Conservation (phyloP, 2,797 vertebrate species). For the Pseudomugil gertrudae region DNA sequence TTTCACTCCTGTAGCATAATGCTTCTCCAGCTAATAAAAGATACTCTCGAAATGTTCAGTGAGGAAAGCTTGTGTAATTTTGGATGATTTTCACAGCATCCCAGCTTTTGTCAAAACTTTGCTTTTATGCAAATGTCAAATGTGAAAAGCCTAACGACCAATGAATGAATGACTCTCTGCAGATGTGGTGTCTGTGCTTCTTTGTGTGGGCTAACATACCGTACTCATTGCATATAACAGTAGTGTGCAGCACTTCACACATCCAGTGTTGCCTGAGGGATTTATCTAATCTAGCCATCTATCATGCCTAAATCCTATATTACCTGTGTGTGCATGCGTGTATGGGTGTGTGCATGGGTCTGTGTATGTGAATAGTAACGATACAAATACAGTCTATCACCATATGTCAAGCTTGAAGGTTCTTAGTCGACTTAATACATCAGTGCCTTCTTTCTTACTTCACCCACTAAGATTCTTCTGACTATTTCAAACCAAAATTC, state of each 20-base stretch:
- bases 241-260: constrained; percentile 49
- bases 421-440: background rate
- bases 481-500: background rate
- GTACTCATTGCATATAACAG: constrained; percentile 33
- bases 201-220: constrained; percentile 18
- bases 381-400: constrained; percentile 1
- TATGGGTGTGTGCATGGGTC: constrained; percentile 5
- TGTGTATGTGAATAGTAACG: constrained; percentile 1
- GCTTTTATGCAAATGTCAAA: constrained; percentile 63
- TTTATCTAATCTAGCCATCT: constrained; percentile 56
- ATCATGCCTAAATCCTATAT: constrained; percentile 42
- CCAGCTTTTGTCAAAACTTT: constrained; percentile 19
- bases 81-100: constrained; percentile 1
- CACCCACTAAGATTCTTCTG: background rate
- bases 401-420: background rate
- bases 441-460: background rate
- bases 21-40: background rate
- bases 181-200: constrained; percentile 9
- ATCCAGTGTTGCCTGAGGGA: constrained; percentile 50
- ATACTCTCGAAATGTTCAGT: background rate
- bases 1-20: background rate
- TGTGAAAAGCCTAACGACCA: constrained; percentile 28
- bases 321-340: constrained; percentile 27
- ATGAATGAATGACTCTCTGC: constrained; percentile 40
- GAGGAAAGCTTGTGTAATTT: background rate